Percentiles rank a stretch among this genome's conserved stretches.
Conservation (phyloP, 2,797 vertebrate genomes). For the Melanotaenia pygmaea region DNA sequence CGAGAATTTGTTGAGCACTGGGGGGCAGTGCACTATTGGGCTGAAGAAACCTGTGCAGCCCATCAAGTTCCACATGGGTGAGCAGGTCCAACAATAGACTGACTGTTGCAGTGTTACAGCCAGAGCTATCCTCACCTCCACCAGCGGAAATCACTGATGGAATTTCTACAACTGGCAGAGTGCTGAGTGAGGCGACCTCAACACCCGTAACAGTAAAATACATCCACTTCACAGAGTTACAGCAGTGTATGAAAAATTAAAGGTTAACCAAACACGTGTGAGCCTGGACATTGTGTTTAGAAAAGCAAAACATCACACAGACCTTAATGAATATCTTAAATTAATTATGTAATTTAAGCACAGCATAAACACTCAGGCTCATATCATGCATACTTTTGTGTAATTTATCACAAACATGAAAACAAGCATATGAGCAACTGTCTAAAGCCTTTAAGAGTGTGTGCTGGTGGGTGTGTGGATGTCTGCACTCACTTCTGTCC, state of each 20-base stretch:
- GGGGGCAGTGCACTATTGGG: conserved; percentile 75
- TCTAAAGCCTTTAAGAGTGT: conserved; percentile 36
- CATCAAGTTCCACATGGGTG: conserved; percentile 50
- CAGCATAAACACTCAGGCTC: conserved; percentile 23
- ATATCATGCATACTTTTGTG: conserved; percentile 19
- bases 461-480: conserved; percentile 38
- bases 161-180: conserved; percentile 65
- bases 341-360: conserved; percentile 32
- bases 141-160: conserved; percentile 65
- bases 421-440: conserved; percentile 47
- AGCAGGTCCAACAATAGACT: conserved; percentile 69
- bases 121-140: conserved; percentile 70
- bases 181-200: conserved; percentile 52
- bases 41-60: conserved; percentile 37
- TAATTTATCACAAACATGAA: conserved; percentile 53
- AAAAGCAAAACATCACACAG: conserved; percentile 45
- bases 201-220: conserved; percentile 44
- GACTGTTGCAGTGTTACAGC: conserved; percentile 68
- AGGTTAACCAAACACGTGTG: conserved; percentile 64
- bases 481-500: conserved; percentile 45
- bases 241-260: conserved; percentile 39
- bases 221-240: conserved; percentile 51
- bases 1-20: conserved; percentile 64
- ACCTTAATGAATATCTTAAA: conserved; percentile 55
- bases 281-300: conserved; percentile 46